Percentiles rank a stretch among this genome's conserved stretches.
Evolutionary conservation across 2,888 invertebrate genomes (phyloP).

Genomic region (Andrena bucephala): DNA sequence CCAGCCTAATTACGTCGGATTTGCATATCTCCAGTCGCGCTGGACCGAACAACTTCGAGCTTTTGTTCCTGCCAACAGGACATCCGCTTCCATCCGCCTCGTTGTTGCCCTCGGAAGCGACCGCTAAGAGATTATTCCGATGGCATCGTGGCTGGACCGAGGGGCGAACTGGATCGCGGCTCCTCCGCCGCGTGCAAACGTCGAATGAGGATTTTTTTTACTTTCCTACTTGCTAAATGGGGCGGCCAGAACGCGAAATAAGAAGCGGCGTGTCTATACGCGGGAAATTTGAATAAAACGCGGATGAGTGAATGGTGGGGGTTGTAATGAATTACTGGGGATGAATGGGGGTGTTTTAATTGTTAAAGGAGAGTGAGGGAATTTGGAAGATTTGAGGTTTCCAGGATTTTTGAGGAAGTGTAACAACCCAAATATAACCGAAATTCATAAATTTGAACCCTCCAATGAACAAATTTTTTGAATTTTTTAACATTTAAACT

Average conservation of each 20-base stretch:
- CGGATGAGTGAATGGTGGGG: slow-evolving; percentile 26
- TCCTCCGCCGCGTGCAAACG: background rate
- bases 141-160: slow-evolving; percentile 8
- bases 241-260: background rate
- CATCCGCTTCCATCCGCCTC: slow-evolving; percentile 58
- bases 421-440: too few relatives aligned
- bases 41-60: slow-evolving; percentile 63
- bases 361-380: too few relatives aligned
- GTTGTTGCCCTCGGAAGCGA: slow-evolving; percentile 59
- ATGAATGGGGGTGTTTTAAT: too few relatives aligned
- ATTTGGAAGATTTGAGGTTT: too few relatives aligned
- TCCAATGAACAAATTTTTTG: too few relatives aligned
- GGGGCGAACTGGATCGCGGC: background rate
- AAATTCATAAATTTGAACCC: too few relatives aligned
- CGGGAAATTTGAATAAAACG: slow-evolving; percentile 12
- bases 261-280: background rate
- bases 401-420: too few relatives aligned
- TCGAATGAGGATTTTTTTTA: background rate
- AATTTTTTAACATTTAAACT: too few relatives aligned
- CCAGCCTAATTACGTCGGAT: slow-evolving; percentile 82
- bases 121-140: slow-evolving; percentile 41
- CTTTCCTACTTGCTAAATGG: background rate
- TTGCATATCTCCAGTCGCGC: slow-evolving; percentile 79
- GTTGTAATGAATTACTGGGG: background rate
- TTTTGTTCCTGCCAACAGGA: slow-evolving; percentile 70